phyloP scores from a whole-genome alignment of 2,797 vertebrate genomes.

The Malurus splendens region DNA sequence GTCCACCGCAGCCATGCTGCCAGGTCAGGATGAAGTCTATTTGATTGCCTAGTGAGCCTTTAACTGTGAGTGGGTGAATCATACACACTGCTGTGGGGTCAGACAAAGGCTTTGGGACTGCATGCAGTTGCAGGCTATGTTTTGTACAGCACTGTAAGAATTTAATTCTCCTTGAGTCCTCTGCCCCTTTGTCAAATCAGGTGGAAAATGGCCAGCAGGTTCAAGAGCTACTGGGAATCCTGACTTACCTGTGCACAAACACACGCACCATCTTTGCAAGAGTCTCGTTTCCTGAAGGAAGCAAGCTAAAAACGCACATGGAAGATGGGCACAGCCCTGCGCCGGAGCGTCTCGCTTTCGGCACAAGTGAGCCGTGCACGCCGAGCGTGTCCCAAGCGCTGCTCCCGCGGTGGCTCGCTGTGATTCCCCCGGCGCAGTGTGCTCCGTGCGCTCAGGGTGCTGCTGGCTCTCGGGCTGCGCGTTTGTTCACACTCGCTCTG shows the following conservation, averaged over 20 bases:
- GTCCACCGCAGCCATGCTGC: background rate
- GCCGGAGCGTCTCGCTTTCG: accelerated
- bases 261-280: background rate
- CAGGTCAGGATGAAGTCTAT: background rate
- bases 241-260: background rate
- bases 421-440: accelerated
- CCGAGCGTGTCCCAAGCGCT: accelerated
- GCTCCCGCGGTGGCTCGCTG: accelerated
- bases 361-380: background rate
- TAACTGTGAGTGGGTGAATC: background rate
- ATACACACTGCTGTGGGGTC: background rate
- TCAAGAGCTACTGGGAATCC: background rate
- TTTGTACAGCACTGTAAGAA: background rate
- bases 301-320: background rate
- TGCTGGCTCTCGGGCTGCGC: accelerated
- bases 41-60: background rate
- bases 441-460: accelerated
- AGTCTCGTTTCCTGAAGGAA: background rate
- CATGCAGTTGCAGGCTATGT: background rate
- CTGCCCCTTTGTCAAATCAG: background rate
- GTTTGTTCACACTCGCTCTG: accelerated
- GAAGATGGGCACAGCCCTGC: background rate
- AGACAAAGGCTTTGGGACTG: background rate
- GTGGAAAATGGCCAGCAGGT: background rate
- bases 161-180: background rate